Base-by-base conservation (phyloP, 1,140 invertebrate genomes). In the Venturia canescens region DNA sequence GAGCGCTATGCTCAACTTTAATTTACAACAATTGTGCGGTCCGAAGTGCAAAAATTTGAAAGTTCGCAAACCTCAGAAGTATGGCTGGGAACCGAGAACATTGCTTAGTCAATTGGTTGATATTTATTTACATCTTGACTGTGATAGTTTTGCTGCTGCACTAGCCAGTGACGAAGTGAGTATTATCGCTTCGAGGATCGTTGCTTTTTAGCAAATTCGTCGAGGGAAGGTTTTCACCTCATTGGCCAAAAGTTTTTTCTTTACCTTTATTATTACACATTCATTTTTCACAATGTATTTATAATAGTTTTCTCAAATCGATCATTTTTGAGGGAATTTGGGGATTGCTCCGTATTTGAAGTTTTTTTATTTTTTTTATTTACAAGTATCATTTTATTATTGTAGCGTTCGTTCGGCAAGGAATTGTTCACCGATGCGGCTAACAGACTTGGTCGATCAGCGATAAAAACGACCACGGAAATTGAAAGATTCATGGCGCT, bases 1-100 rank as follows among this genome's bases (percentile, higher is more conserved):
- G 18, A 98, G 98, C 78, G 98, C 98, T 67, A 99, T 99, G 98
- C 93, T 99, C 71, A 99, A 99, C 92, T 99, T 98, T 91, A 99
- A 99, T 92, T 92, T 99, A 53, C 96, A 98, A 88, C 98, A 99
- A 90, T 93, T 99, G n/a, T 98, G 98, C 89, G 98, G 98, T 3
- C 96, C 97, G 34, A 99, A 99, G 91, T 99, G 98, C 92, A 98
- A 98, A 89, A 98, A 99, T 92, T 93, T 99, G 38, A 99, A 99
- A 93, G 98, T 99, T n/a, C 95, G 96, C 71, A 97, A 97, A 85
- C 97, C 98, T 3, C 96, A 98, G 79, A 98, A 98, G 88, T 99
- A 99, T 89, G 97, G 97, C 1, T 99, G 98, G 98, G 97, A 99
- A 87, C 98, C 98, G 7, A 94, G 97, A 83, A 94, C 95, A 80